phyloP scores from a whole-genome alignment of 2,113 vertebrate genomes.

The Osmerus eperlanus region DNA sequence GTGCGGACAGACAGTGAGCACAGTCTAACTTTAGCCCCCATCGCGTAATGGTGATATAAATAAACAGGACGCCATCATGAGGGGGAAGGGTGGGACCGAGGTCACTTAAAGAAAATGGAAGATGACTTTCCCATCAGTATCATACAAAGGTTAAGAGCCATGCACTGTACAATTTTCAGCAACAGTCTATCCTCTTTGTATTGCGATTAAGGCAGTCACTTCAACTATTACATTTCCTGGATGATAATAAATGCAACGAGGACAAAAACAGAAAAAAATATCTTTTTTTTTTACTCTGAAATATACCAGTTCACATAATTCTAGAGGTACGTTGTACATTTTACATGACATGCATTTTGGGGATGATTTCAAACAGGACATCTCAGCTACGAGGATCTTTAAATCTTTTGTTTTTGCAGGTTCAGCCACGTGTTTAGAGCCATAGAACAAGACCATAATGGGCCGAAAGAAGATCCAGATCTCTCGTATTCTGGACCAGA shows the following conservation, averaged over 20 bases:
- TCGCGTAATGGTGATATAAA: slow-evolving; percentile 66
- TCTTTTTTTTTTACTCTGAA: background rate
- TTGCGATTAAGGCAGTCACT: background rate
- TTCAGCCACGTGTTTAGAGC: slow-evolving; percentile 14
- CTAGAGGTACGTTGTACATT: background rate
- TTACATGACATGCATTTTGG: too few species aligned
- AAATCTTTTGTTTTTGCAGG: slow-evolving; percentile 20
- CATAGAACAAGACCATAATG: slow-evolving; percentile 66
- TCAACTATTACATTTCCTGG: background rate
- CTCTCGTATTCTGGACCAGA: slow-evolving; percentile 89
- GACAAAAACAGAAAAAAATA: too few species aligned
- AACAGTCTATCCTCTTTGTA: background rate
- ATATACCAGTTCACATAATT: background rate
- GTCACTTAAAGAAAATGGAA: slow-evolving; percentile 42
- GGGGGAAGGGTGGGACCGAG: slow-evolving; percentile 24
- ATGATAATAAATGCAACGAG: background rate
- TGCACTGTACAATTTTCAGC: background rate
- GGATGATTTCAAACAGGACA: too few species aligned
- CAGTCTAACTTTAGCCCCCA: slow-evolving; percentile 67
- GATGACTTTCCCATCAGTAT: slow-evolving; percentile 57
- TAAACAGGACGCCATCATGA: slow-evolving; percentile 48
- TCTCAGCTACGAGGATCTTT: too few species aligned
- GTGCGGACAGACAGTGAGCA: slow-evolving; percentile 50
- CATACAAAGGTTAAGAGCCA: background rate
- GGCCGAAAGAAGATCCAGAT: slow-evolving; percentile 98